These are phyloP conservation scores for Pterobdella sp. DNA, from an alignment of 2,888 invertebrate species.

Conservation along the genomic window DNA sequence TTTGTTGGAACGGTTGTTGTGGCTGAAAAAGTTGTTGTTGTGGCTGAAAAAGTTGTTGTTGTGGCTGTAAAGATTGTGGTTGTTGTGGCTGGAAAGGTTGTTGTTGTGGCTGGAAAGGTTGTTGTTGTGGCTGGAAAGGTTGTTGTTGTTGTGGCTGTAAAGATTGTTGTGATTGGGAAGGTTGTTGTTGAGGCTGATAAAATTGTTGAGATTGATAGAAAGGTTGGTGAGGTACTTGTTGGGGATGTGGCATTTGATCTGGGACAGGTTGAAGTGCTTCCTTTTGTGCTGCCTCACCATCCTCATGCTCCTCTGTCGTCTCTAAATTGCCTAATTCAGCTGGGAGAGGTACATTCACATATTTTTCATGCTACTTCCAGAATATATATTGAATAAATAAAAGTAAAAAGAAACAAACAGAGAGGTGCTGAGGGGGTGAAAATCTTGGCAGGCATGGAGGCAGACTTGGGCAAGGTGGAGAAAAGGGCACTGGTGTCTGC, in stretches of 20 bases:
- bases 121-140: not conserved
- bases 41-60: not conserved
- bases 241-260: not conserved
- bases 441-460: constrained; percentile 42
- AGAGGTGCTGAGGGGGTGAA: constrained; percentile 41
- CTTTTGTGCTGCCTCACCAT: not conserved
- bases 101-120: not conserved
- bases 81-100: not conserved
- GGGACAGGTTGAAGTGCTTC: not conserved
- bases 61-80: not conserved
- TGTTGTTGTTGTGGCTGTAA: not conserved
- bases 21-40: not conserved
- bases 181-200: not conserved
- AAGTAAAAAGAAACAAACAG: not conserved
- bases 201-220: not conserved
- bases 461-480: constrained; percentile 42
- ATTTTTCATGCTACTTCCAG: not conserved
- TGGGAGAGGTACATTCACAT: not conserved
- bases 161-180: not conserved
- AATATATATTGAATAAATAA: too few relatives aligned
- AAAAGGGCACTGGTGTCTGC: constrained; percentile 45
- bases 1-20: not conserved
- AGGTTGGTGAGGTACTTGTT: not conserved
- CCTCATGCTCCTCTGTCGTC: not conserved
- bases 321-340: not conserved